Evolutionary conservation across 2,888 invertebrate genomes (phyloP), one percentile per base, ranked within the genome.

Genomic region (Heliconius sara): DNA sequence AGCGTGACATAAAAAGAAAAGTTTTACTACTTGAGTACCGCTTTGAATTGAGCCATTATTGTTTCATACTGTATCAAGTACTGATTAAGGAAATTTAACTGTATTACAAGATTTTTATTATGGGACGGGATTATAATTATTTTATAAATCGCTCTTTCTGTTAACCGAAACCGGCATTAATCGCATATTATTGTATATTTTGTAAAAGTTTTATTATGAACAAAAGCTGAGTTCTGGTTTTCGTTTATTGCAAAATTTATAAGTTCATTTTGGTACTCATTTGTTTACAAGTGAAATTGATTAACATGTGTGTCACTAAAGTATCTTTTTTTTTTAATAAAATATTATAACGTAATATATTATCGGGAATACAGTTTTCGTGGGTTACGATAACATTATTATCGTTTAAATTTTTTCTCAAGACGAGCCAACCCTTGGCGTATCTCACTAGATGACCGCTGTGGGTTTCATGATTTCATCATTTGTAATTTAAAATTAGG

Each of bases 31-130:
- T 68, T 43, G 6, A 25, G 43, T 70, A 6, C 16, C 9, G 70
- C 7, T 70, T 70, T 43, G 43, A 70, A 70, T 70, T 39, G 43
- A 70, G 70, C 25, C 16, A 70, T 70, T 70, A 43, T 70, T 70
- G 43, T 70, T 25, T 70, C 16, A 1, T 3, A 68, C 7, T 25
- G 39, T 70, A 70, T 43, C 25, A 70, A 47, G 43, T n/a, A 9
- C 43, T 25, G 43, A 16, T n/a, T 43, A 70, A 70, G 43, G 70
- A 39, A 13, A 39, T 39, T 68, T 19, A 68, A 70, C 70, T 43
- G 43, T 70, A 70, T n/a, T 68, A 43, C 68, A 43, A 25, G 43
- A 25, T 47, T 70, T 47, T 70, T 70, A 47, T 70, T 70, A 43
- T 16, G 3, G 16, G 25, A 25, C 67, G 39, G n/a, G n/a, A 67